A percentile compares a stretch with the other conserved stretches of the same genome.
These are phyloP conservation scores for Takifugu flavidus DNA, from an alignment of 2,113 vertebrate species.

Conservation along the genomic window DNA sequence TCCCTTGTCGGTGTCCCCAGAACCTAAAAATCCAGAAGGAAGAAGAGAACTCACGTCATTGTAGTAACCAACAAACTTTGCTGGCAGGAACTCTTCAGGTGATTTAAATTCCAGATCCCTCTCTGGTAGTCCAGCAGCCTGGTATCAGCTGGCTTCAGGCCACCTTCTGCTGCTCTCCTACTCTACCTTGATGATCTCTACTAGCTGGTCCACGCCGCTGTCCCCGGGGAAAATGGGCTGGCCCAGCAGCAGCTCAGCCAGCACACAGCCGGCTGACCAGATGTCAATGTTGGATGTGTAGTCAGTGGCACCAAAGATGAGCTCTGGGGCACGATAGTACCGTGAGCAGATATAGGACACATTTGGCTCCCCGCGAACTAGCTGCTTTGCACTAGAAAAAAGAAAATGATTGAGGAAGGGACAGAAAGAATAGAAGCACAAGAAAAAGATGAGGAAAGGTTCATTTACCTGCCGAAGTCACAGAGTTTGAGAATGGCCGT, in stretches of 20 bases:
- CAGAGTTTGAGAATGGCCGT: slow-evolving; percentile 92
- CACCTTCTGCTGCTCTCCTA: not conserved
- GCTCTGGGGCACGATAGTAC: slow-evolving; percentile 91
- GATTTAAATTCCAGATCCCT: too few relatives aligned
- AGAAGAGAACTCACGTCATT: not conserved
- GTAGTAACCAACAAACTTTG: too few relatives aligned
- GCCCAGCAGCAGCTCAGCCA: slow-evolving; percentile 87
- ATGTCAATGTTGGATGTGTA: slow-evolving; percentile 93
- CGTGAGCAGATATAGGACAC: slow-evolving; percentile 95
- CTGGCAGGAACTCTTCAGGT: not conserved
- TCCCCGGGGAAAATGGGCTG: slow-evolving; percentile 93
- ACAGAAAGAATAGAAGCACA: slow-evolving; percentile 17
- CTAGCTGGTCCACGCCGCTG: slow-evolving; percentile 92
- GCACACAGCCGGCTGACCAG: slow-evolving; percentile 91
- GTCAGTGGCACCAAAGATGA: slow-evolving; percentile 93
- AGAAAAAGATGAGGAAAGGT: slow-evolving; percentile 7
- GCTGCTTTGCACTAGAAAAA: slow-evolving; percentile 84
- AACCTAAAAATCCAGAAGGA: slow-evolving; percentile 67
- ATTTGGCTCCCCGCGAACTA: slow-evolving; percentile 90
- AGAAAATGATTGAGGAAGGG: not conserved
- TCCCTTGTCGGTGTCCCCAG: slow-evolving; percentile 91
- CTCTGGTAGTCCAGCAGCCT: not conserved
- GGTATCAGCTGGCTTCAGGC: not conserved
- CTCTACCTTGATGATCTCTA: slow-evolving; percentile 91
- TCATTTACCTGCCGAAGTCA: slow-evolving; percentile 88